Conservation (phyloP, 2,888 invertebrate genomes). For the Eupithecia subfuscata region DNA sequence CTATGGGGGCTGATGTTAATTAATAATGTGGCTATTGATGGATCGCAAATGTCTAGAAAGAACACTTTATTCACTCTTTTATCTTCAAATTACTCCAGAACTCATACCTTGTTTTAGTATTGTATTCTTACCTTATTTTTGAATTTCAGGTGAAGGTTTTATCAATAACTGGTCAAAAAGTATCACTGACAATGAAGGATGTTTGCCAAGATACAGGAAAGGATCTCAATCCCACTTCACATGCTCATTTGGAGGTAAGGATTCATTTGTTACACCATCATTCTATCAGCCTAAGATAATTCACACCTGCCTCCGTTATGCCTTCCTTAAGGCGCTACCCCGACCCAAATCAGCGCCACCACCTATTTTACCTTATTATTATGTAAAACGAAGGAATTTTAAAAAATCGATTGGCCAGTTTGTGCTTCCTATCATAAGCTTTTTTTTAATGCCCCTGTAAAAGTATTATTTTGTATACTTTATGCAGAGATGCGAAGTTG, state of each 20-base stretch:
- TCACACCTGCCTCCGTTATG: no score
- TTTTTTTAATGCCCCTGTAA: no score
- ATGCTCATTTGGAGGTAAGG: slow-evolving; percentile 85
- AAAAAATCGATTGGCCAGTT: no score
- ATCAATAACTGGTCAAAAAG: slow-evolving; percentile 96
- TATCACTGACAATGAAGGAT: slow-evolving; percentile 98
- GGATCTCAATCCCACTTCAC: slow-evolving; percentile 95
- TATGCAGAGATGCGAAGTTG: no score
- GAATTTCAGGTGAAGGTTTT: slow-evolving; percentile 90
- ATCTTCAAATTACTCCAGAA: neutral
- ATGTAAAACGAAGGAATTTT: no score
- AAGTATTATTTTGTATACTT: no score
- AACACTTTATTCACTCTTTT: neutral
- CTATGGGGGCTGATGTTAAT: neutral
- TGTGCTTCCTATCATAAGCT: no score
- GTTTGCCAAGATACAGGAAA: slow-evolving; percentile 97
- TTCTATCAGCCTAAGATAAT: neutral
- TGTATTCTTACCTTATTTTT: neutral
- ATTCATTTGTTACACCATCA: neutral
- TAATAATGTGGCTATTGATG: neutral
- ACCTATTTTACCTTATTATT: no score
- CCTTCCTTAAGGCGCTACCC: no score
- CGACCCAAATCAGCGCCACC: no score
- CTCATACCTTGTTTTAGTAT: neutral
- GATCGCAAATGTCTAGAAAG: neutral